A percentile compares a stretch with the other conserved stretches of the same genome.
Conservation (phyloP, 2,888 invertebrate species). For the Altica lythri region DNA sequence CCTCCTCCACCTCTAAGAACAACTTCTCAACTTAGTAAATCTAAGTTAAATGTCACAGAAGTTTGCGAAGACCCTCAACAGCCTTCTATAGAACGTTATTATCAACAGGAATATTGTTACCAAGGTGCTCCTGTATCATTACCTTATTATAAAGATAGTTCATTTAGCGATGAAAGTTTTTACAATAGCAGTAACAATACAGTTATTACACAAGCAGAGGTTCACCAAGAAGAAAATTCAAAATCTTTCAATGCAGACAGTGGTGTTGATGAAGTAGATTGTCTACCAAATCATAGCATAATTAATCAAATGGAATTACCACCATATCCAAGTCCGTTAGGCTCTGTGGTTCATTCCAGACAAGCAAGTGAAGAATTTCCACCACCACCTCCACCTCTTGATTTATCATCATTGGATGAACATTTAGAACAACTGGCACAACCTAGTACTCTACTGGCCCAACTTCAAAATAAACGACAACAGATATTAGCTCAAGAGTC, state of each 20-base stretch:
- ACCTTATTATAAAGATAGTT: conserved; percentile 46
- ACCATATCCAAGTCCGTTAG: conserved; percentile 80
- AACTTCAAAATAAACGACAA: conserved; percentile 68
- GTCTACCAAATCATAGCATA: conserved; percentile 60
- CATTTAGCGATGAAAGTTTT: conserved; percentile 40
- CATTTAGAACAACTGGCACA: conserved; percentile 51
- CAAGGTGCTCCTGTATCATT: conserved; percentile 42
- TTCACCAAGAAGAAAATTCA: conserved; percentile 77
- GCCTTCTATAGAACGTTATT: conserved; percentile 49
- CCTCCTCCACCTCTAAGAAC: conserved; percentile 84
- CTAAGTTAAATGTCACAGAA: conserved; percentile 66
- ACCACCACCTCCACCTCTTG: conserved; percentile 82
- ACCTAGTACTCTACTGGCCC: conserved; percentile 61
- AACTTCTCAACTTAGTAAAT: conserved; percentile 79
- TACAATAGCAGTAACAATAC: conserved; percentile 40
- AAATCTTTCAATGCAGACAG: conserved; percentile 52
- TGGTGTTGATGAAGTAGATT: conserved; percentile 69
- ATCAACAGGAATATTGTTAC: conserved; percentile 38
- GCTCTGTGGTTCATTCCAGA: conserved; percentile 78
- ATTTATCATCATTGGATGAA: conserved; percentile 68
- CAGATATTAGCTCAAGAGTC: conserved; percentile 62
- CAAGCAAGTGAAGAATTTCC: conserved; percentile 90
- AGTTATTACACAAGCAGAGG: conserved; percentile 83
- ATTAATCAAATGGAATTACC: conserved; percentile 65
- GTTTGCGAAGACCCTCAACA: conserved; percentile 56